phyloP scores from a whole-genome alignment of 2,888 invertebrate species.

The Diarsia mendica region DNA sequence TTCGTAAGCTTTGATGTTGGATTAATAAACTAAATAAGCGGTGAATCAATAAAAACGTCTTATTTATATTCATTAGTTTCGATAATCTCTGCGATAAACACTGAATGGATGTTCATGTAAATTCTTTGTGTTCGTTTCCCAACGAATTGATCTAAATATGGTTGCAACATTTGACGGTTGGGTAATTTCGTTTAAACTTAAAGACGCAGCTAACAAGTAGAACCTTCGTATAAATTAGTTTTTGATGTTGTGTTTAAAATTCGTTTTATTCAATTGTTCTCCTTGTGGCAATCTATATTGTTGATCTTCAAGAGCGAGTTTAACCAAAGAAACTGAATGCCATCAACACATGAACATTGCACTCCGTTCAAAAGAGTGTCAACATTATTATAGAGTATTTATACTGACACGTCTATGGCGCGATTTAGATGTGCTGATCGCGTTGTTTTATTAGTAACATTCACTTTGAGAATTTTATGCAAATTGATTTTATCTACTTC shows the following conservation, averaged over 20 bases:
- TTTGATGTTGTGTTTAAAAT: slow-evolving; percentile 9
- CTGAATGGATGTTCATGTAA: slow-evolving; percentile 45
- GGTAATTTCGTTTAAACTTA: slow-evolving; percentile 31
- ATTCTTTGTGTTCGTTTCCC: slow-evolving; percentile 41
- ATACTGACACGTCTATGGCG: neutral
- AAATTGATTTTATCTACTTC: neutral
- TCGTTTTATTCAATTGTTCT: slow-evolving; percentile 4
- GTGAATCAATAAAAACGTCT: slow-evolving; percentile 29
- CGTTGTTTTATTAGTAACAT: neutral
- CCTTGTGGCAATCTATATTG: neutral
- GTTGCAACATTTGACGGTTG: slow-evolving; percentile 45
- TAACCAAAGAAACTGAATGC: neutral
- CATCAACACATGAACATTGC: neutral
- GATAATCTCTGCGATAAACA: slow-evolving; percentile 44
- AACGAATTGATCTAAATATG: slow-evolving; percentile 34
- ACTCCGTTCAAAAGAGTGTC: neutral
- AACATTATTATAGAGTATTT: neutral
- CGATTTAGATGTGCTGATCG: too few species aligned
- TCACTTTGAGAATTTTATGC: neutral
- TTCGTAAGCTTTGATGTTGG: slow-evolving; percentile 24
- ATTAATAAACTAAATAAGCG: slow-evolving; percentile 16
- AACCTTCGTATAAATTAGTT: slow-evolving; percentile 18
- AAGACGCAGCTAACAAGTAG: slow-evolving; percentile 14
- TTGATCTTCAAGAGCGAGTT: neutral
- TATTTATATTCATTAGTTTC: slow-evolving; percentile 50